These are phyloP conservation scores for Crossaster papposus DNA, from an alignment of 53 echinoderm and acorn worm genomes.

Conservation along the genomic window DNA sequence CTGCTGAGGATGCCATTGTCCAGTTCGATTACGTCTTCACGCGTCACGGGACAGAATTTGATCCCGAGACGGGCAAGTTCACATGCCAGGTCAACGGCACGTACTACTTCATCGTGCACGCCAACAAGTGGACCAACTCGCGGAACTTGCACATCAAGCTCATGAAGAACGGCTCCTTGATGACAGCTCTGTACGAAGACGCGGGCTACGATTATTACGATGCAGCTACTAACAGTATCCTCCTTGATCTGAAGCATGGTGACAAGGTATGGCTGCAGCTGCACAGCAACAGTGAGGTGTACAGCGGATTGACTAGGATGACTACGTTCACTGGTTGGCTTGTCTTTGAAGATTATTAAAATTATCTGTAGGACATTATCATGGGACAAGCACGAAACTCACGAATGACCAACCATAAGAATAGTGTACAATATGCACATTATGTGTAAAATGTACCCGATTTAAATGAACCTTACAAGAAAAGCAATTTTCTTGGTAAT, in stretches of 20 bases:
- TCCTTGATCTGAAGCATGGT: conserved; percentile 73
- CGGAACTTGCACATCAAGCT: conserved; percentile 83
- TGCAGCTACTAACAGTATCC: conserved; percentile 82
- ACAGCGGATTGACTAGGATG: conserved; percentile 84
- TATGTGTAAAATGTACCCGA: not conserved
- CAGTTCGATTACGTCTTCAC: conserved; percentile 81
- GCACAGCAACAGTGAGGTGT: conserved; percentile 85
- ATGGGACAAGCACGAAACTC: not conserved
- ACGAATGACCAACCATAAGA: not conserved
- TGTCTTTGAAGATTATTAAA: conserved; percentile 78
- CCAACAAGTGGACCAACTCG: conserved; percentile 90
- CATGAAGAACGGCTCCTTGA: conserved; percentile 82
- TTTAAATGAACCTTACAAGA: too few relatives aligned
- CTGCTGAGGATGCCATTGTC: conserved; percentile 73
- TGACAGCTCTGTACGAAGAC: conserved; percentile 85
- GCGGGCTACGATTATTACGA: conserved; percentile 93
- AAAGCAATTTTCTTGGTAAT: too few relatives aligned
- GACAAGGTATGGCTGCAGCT: conserved; percentile 91
- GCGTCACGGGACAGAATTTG: conserved; percentile 82
- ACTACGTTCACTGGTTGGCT: conserved; percentile 93
- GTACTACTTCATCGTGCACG: conserved; percentile 94
- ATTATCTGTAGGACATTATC: not conserved
- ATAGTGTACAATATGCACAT: not conserved
- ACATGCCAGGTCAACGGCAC: conserved; percentile 87
- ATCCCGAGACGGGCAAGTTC: conserved; percentile 76